Evolutionary conservation across 1,140 invertebrate genomes (phyloP), one percentile per base, ranked within the genome.

Genomic region (Limonius californicus): DNA sequence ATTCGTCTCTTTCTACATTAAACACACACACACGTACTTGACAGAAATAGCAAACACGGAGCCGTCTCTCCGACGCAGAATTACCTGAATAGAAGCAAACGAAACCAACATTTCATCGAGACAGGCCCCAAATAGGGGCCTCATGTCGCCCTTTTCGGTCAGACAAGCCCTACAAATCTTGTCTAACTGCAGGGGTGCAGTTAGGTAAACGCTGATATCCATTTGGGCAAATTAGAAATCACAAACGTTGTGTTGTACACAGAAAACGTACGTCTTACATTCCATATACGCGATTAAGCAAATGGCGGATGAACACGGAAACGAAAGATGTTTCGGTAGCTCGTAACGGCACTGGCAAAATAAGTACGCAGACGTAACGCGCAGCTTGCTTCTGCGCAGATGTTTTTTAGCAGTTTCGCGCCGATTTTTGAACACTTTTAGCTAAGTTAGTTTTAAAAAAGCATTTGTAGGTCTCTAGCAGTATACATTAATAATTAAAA

Each of bases 111-210:
- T 79, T 70, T 78, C 76, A 65, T 79, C 77, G 21, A 79, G 65
- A 70, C 76, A 79, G 35, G 77, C 74, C 3, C 77, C 78, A 65
- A 74, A 79, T 47, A 79, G 66, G n/a, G 75, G 75, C 59, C 71
- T 74, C 78, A 79, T 79, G 42, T 77, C 74, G 39, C 75, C 76
- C 59, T 77, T 78, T 68, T 74, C 71, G 15, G 73, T 62, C 30
- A 79, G 67, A 68, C 78, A 79, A 18, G 76, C 74, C 55, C 78
- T 64, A 63, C 78, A 79, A 12, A 79, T 71, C 59, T 77, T 77
- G 20, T 78, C 73, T 15, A 78, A 56, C 62, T 76, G 72, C 56
- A 77, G 59, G 8, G 76, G 76, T 14, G 72, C 66, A 19, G 70
- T 71, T 56, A 77, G 70, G 66, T 74, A 76, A 14, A 61, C 47